These are phyloP conservation scores for Phymatocera aterrima DNA, from an alignment of 2,888 invertebrate species.

Conservation along the genomic window DNA sequence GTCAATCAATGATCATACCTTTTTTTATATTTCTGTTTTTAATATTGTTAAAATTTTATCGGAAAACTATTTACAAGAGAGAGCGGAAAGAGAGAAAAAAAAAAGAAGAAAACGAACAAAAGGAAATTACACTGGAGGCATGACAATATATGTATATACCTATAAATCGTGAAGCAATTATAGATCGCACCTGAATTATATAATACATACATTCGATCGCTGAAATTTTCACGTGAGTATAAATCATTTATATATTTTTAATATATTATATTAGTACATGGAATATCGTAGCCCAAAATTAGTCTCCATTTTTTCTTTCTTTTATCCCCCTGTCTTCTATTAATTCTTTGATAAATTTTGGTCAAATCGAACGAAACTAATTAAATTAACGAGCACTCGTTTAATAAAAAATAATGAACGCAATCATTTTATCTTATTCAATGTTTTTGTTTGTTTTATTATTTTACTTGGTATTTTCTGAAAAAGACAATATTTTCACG, in stretches of 20 bases:
- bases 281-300: not conserved
- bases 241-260: not conserved
- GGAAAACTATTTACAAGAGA: slow-evolving; percentile 22
- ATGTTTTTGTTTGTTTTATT: not conserved
- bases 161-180: not conserved
- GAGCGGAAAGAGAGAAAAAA: not conserved
- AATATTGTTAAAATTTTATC: slow-evolving; percentile 40
- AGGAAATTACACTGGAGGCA: not conserved
- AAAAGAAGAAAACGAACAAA: not conserved
- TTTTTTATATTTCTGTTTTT: slow-evolving; percentile 5
- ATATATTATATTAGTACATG: not conserved
- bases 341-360: not conserved
- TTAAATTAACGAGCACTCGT: not conserved
- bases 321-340: no score
- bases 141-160: no score
- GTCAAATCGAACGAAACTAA: not conserved
- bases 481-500: slow-evolving; percentile 44
- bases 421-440: slow-evolving; percentile 50
- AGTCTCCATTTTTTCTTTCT: not conserved
- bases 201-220: not conserved
- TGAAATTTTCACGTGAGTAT: not conserved
- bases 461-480: slow-evolving; percentile 42
- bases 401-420: slow-evolving; percentile 46
- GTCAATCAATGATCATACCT: slow-evolving; percentile 30
- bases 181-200: not conserved